phyloP scores from a whole-genome alignment of 1,140 invertebrate genomes.

The Drosophila pandora region DNA sequence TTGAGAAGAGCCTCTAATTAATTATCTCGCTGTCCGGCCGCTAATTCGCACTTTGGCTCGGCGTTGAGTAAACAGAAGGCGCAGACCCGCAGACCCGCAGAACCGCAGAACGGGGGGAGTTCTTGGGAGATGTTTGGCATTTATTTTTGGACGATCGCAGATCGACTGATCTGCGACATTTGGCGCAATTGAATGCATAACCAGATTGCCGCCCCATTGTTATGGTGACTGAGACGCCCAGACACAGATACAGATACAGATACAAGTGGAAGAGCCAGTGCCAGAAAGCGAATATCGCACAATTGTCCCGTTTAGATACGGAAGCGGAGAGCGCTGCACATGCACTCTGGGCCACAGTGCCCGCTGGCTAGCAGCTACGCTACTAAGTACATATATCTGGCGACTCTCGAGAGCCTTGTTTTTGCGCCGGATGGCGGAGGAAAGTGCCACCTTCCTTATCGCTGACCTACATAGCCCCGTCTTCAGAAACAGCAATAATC shows the following conservation, averaged over 20 bases:
- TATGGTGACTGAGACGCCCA: background rate
- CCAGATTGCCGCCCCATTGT: constrained; percentile 9
- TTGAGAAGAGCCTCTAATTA: constrained; percentile 55
- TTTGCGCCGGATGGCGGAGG: background rate
- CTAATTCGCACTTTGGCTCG: constrained; percentile 44
- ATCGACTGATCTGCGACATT: constrained; percentile 23
- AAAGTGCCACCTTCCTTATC: background rate
- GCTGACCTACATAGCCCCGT: background rate
- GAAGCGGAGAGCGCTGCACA: constrained; percentile 23
- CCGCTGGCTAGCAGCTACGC: background rate
- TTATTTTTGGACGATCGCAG: constrained; percentile 8
- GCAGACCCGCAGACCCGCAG: too few species aligned
- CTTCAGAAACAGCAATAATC: background rate
- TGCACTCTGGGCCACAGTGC: constrained; percentile 15
- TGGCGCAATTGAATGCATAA: constrained; percentile 21
- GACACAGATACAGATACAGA: background rate
- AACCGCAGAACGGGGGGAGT: background rate
- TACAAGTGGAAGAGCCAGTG: constrained; percentile 17
- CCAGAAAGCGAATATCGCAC: constrained; percentile 18
- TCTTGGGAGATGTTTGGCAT: constrained; percentile 12
- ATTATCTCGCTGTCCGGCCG: constrained; percentile 52
- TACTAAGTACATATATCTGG: background rate
- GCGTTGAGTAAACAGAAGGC: constrained; percentile 1
- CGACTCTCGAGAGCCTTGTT: background rate
- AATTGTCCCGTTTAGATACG: constrained; percentile 41